phyloP scores from a whole-genome alignment of 2,888 invertebrate species.

The Melanostoma mellinum region DNA sequence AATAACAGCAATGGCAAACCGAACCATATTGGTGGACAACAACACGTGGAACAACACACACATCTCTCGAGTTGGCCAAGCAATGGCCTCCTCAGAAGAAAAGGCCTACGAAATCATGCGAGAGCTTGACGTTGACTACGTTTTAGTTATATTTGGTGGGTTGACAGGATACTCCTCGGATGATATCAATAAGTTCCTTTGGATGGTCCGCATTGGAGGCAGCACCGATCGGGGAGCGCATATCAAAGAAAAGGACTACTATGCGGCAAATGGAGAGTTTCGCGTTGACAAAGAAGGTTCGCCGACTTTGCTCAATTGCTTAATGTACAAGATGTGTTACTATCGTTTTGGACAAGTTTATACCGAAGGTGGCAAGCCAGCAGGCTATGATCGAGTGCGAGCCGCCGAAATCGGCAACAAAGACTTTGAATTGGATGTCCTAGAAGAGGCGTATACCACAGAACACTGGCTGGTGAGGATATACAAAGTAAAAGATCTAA shows the following conservation, averaged over 20 bases:
- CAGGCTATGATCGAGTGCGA: conserved; percentile 97
- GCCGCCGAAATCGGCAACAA: conserved; percentile 99
- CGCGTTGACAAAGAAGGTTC: conserved; percentile 97
- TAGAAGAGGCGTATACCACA: conserved; percentile 99
- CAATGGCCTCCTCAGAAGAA: conserved; percentile 98
- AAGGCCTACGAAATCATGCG: conserved; percentile 99
- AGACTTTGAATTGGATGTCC: conserved; percentile 97
- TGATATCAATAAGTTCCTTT: conserved; percentile 99
- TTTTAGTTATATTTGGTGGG: conserved; percentile 99
- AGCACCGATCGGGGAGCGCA: conserved; percentile 97
- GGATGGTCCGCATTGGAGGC: conserved; percentile 99
- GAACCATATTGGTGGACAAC: conserved; percentile 98
- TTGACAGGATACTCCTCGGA: conserved; percentile 99
- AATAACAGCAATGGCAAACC: conserved; percentile 99
- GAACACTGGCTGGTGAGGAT: conserved; percentile 99
- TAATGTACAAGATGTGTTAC: conserved; percentile 99
- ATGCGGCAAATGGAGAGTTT: conserved; percentile 97
- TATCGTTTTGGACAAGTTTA: conserved; percentile 97
- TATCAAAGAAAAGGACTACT: conserved; percentile 98
- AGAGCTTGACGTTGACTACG: conserved; percentile 98
- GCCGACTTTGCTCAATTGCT: conserved; percentile 94
- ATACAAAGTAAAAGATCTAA: conserved; percentile 97
- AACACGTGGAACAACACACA: conserved; percentile 99
- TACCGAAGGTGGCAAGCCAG: conserved; percentile 96
- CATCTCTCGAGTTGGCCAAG: conserved; percentile 98